Percentiles rank a stretch among this genome's conserved stretches.
Conservation (phyloP, 2,888 invertebrate species). For the Diarsia mendica region DNA sequence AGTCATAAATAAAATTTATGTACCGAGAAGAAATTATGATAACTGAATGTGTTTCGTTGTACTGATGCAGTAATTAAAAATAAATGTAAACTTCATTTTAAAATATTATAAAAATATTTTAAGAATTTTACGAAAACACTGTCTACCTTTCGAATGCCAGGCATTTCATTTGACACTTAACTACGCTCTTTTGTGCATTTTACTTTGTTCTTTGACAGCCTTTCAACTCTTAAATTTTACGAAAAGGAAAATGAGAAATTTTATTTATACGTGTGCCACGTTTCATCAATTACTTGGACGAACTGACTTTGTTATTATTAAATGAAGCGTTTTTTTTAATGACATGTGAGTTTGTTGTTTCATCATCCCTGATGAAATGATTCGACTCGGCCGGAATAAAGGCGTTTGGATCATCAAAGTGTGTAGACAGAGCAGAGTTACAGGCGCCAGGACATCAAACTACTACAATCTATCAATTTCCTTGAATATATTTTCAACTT, state of each 20-base stretch:
- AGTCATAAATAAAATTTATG: constrained; percentile 67
- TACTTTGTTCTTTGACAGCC: constrained; percentile 17
- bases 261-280: too few species aligned
- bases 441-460: not conserved
- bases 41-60: constrained; percentile 36
- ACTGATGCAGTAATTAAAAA: not conserved
- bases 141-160: constrained; percentile 8
- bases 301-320: not conserved
- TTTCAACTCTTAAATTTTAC: constrained; percentile 30
- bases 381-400: constrained; percentile 11
- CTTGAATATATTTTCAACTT: too few species aligned
- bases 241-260: not conserved
- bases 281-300: not conserved
- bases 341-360: not conserved
- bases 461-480: too few species aligned
- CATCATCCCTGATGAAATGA: constrained; percentile 21
- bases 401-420: constrained; percentile 1
- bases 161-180: constrained; percentile 20
- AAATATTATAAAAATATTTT: not conserved
- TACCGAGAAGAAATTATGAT: constrained; percentile 43
- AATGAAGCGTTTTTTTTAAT: not conserved
- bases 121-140: constrained; percentile 12
- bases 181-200: constrained; percentile 14
- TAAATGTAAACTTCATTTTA: not conserved
- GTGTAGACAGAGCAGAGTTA: not conserved